Evolutionary conservation across 2,888 invertebrate species (phyloP).

Genomic region (Phyllotreta striolata): DNA sequence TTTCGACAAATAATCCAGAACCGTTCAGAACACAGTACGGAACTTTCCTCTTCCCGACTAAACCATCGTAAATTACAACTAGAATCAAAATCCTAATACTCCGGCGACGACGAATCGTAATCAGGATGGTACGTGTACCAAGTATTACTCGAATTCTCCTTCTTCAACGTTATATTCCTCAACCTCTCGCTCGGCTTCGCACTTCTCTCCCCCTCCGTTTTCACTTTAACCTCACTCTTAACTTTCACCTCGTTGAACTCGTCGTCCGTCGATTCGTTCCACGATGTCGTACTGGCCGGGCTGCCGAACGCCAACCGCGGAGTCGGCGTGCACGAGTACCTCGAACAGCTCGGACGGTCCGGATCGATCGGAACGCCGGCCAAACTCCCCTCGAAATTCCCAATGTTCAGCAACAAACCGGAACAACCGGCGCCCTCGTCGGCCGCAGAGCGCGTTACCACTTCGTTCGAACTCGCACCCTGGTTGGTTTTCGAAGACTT

Average conservation of each 20-base stretch:
- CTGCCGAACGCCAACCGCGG: not conserved
- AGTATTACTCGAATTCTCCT: conserved; percentile 36
- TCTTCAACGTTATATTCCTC: conserved; percentile 39
- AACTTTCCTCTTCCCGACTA: too few species aligned
- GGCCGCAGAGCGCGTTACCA: too few species aligned
- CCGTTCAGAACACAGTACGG: too few species aligned
- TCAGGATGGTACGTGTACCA: conserved; percentile 42
- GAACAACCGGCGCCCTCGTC: too few species aligned
- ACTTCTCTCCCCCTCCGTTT: conserved; percentile 25
- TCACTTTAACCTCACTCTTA: conserved; percentile 36
- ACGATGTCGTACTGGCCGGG: not conserved
- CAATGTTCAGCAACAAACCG: too few species aligned
- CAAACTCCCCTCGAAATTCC: not conserved
- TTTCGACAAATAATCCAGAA: too few species aligned
- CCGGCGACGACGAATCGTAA: conserved; percentile 37
- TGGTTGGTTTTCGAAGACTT: not conserved
- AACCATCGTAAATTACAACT: too few species aligned
- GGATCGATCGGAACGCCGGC: too few species aligned
- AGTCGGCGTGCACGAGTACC: not conserved
- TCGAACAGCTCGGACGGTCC: conserved; percentile 3
- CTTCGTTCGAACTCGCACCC: not conserved
- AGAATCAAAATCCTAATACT: too few species aligned
- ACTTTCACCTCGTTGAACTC: conserved; percentile 18
- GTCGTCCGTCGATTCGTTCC: conserved; percentile 25
- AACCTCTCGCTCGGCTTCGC: conserved; percentile 32